Base-by-base conservation (phyloP, 1,140 invertebrate genomes). In the Eupeodes corollae region DNA sequence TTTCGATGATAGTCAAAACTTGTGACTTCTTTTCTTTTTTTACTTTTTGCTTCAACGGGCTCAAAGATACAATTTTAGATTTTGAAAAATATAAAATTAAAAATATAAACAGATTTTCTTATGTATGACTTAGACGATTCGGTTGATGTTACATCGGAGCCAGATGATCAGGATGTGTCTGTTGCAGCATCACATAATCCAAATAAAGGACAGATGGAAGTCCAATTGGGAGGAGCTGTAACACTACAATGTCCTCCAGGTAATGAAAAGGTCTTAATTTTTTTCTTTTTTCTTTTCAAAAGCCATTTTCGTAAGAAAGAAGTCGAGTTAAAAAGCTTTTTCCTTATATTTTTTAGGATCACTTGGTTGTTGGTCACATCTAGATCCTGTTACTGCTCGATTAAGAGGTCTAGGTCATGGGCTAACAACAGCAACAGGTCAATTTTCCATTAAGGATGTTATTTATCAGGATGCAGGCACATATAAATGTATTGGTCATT, bases 191-290 rank as follows among this genome's bases (percentile, higher is more conserved):
- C 66, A 11, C 65, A 68, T 47, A 66, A 64, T 54, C 65, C 70
- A 13, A 73, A 77, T 33, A 79, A 81, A 47, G 69, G 72, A 14
- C 78, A 82, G 59, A 73, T 86, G 51, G 85, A 90, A 56, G 86
- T 89, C 12, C 82, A 83, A 38, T 74, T 91, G 15, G 88, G 88
- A 21, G 87, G 86, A 10, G 84, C 84, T 34, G 85, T 90, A 5
- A 85, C 86, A 42, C 72, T 91, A 13, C 83, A 88, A 54, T 91
- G 88, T 69, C 84, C 86, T 42, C 82, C 79, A 63, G 81, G 81
- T 76, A 71, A 63, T n/a, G n/a, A n/a, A n/a, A n/a, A n/a, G n/a
- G n/a, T n/a, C n/a, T n/a, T n/a, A n/a, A n/a, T n/a, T n/a, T n/a
- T n/a, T n/a, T n/a, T n/a, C n/a, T n/a, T n/a, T n/a, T n/a, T n/a